phyloP scores from a whole-genome alignment of 2,888 invertebrate genomes.

The Cybosia mesomella region DNA sequence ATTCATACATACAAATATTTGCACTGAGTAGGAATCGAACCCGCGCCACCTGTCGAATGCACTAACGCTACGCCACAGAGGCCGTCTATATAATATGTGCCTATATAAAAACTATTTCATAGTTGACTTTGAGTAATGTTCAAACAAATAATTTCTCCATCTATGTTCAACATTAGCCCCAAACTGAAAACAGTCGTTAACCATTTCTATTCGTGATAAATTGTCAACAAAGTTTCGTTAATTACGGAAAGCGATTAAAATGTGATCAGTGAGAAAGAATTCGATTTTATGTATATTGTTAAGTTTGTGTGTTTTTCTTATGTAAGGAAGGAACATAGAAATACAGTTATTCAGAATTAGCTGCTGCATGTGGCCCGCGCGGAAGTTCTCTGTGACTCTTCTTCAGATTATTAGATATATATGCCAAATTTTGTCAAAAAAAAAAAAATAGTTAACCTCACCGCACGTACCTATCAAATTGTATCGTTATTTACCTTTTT shows the following conservation, averaged over 20 bases:
- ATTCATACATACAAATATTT: no score
- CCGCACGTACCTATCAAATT: no score
- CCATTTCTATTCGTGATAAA: constrained; percentile 43
- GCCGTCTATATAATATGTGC: no score
- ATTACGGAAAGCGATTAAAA: constrained; percentile 41
- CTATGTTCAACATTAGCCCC: constrained; percentile 15
- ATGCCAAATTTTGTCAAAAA: no score
- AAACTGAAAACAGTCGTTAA: constrained; percentile 44
- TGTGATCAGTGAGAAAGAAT: constrained; percentile 41
- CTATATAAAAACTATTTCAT: background rate
- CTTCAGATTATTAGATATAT: no score
- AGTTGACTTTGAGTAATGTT: constrained; percentile 7
- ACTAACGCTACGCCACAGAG: no score
- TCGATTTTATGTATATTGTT: constrained; percentile 32
- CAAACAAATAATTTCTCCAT: constrained; percentile 13
- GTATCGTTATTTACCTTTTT: no score
- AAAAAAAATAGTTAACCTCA: no score
- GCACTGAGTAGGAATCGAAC: no score
- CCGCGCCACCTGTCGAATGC: no score
- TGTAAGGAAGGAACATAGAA: background rate
- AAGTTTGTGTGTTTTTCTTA: constrained; percentile 10
- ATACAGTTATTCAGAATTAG: background rate
- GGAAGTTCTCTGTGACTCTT: background rate
- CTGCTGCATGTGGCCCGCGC: background rate
- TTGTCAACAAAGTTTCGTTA: constrained; percentile 38